Percentiles rank a stretch among this genome's conserved stretches.
Conservation (phyloP, 2,888 invertebrate species). For the Leucophora obtusa region DNA sequence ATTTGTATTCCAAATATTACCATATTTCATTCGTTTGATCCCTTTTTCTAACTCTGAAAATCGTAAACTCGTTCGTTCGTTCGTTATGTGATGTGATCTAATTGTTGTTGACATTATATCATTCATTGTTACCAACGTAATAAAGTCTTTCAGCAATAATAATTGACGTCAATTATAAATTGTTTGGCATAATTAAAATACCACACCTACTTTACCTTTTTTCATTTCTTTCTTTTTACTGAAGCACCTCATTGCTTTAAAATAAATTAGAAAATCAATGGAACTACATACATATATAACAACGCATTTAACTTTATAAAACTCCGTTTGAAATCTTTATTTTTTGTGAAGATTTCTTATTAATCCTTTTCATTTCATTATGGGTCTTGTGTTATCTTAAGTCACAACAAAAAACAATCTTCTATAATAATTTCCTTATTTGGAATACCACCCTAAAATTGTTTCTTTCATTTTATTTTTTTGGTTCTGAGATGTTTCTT, state of each 20-base stretch:
- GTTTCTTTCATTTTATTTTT: not conserved
- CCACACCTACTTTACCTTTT: constrained; percentile 70
- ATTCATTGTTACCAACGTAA: constrained; percentile 36
- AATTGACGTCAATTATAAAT: constrained; percentile 68
- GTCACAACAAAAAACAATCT: constrained; percentile 33
- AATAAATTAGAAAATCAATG: constrained; percentile 1
- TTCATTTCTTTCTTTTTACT: not conserved
- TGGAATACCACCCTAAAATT: constrained; percentile 22
- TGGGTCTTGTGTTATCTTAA: constrained; percentile 5
- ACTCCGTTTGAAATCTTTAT: constrained; percentile 1
- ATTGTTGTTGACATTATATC: constrained; percentile 50
- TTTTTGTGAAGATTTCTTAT: constrained; percentile 25
- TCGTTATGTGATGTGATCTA: constrained; percentile 58
- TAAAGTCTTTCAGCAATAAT: constrained; percentile 62
- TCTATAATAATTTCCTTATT: not conserved
- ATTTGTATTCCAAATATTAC: constrained; percentile 2
- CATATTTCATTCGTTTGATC: constrained; percentile 15
- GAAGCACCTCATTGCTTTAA: constrained; percentile 22
- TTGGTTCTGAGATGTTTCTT: not conserved
- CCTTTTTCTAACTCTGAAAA: constrained; percentile 13
- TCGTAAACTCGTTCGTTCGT: constrained; percentile 44
- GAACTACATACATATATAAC: not conserved
- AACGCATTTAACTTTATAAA: constrained; percentile 47
- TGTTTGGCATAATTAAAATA: constrained; percentile 71
- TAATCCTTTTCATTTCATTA: constrained; percentile 48